Base-by-base conservation (phyloP, 2,888 invertebrate species). In the Pogonocherus hispidulus region DNA sequence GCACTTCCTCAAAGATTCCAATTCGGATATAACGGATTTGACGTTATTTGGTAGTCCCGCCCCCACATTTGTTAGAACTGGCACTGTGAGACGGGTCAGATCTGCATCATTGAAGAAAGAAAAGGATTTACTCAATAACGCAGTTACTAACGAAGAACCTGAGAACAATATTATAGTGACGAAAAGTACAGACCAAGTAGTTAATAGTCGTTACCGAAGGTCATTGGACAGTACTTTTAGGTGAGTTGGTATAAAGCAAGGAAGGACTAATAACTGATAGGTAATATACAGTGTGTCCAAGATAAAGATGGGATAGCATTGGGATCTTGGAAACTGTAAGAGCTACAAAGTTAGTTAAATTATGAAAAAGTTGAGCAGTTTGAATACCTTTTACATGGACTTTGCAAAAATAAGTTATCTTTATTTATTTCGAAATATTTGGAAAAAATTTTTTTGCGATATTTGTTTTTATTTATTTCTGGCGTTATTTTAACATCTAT, bases 1-100 rank as follows among this genome's bases (percentile, higher is more conserved):
- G 52, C 82, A 81, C 63, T 22, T 67, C 41, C 49, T 57, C 41
- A 78, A 77, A 14, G 67, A 72, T 6, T 55, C 64, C 46, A 64
- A 66, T 18, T 14, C 8, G 4, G 79, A 78, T 47, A 67, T 69
- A 46, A 76, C 72, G 35, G 82, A 84, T 63, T 74, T 84, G 18
- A 79, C 81, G 8, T 72, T 84, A 44, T 82, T 80, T 55, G 83
- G 83, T n/a, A 76, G 75, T 22, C 74, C 79, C 16, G 80, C 79
- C n/a, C 78, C 78, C n/a, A 79, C 72, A 55, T 79, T 78, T 63
- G 79, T 74, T 55, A 77, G 85, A 56, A 84, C 84, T 5, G 84
- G 83, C 18, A 85, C 85, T 0, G 84, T 86, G 1, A 75, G 82
- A 62, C 77, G 85, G 68, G 83, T 81, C 1, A 80, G 76, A 57